Base-by-base conservation (phyloP, 2,113 vertebrate species). In the Trichomycterus rosablanca region DNA sequence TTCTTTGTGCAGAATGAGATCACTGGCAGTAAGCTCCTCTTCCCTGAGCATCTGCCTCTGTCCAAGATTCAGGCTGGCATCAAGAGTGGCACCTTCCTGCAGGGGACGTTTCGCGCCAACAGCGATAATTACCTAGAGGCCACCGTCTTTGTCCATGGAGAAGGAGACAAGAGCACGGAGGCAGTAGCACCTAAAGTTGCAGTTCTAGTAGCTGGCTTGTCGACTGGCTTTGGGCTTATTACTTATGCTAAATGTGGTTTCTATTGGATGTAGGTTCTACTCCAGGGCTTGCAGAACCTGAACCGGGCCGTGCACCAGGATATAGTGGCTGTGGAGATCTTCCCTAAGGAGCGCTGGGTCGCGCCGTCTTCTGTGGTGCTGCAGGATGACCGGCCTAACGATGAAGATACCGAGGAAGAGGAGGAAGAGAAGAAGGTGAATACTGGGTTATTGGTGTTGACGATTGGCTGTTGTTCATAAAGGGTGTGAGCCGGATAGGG, bases 111-210 rank as follows among this genome's bases (percentile, higher is more conserved):
- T 12, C 86, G 89, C 63, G 91, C 95, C 66, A 97, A 84, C 80
- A 90, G 92, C 62, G 95, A 99, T 70, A 97, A 99, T 83, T 99
- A 97, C 71, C 86, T 99, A 76, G 96, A 99, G 84, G 95, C 91
- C 40, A 94, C 90, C 1, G 93, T 98, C 14, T 97, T 94, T 80
- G 78, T 97, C 74, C 91, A 97, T 55, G 88, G 92, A 71, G 93
- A 97, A 7, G 80, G 65, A 6, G 87, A 88, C 51, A 89, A 95
- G 46, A 82, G 83, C 70, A 94, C 81, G 75, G 95, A 99, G 90
- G 96, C 73, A 63, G 73, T 35, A 37, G 3, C n/a, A n/a, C n/a
- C n/a, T n/a, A n/a, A n/a, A n/a, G n/a, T n/a, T n/a, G n/a, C n/a
- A n/a, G n/a, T n/a, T n/a, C n/a, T n/a, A n/a, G n/a, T 22, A 53